Evolutionary conservation across 2,113 vertebrate species (phyloP), one percentile per base, ranked within the genome.

Genomic region (Baryphthengus martii): DNA sequence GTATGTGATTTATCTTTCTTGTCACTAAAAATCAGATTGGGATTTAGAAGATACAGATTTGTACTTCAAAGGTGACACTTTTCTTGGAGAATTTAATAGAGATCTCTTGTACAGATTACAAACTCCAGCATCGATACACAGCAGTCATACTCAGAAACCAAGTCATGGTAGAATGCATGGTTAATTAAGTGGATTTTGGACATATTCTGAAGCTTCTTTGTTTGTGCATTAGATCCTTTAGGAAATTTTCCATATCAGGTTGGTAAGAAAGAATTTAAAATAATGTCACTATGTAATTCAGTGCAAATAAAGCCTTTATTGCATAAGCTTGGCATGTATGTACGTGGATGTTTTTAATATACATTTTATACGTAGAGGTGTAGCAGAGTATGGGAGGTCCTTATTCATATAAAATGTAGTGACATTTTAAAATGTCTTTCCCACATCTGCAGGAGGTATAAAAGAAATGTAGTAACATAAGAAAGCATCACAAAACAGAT

Each of bases 291-390:
- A 0, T 42, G 13, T 33, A 55, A 63, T 29, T 56, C 47, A 19
- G 5, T 81, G 77, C 14, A 56, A n/a, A 52, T 67, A 35, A 53
- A 75, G 29, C 33, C 23, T 76, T 28, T 24, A 8, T 28, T 93
- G 55, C 3, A 0, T 65, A 50, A 61, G 12, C 26, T 76, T 72
- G 40, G 14, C 56, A 65, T 82, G n/a, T 72, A 33, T 1, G 0
- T 47, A 26, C 37, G 29, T 50, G 25, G 31, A 8, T 58, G 18
- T 33, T 82, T 91, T 53, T 70, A 24, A 3, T 29, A 67, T 2
- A 4, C 14, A 0, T 61, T 90, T 82, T 67, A 33, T 19, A n/a
- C 9, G 7, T 17, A 74, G 59, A 33, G 13, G n/a, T 10, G 52
- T 58, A 53, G 45, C 17, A 53, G 37, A 31, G 4, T 13, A 21